Conservation (phyloP, 2,113 vertebrate genomes). For the Donacobius atricapilla region DNA sequence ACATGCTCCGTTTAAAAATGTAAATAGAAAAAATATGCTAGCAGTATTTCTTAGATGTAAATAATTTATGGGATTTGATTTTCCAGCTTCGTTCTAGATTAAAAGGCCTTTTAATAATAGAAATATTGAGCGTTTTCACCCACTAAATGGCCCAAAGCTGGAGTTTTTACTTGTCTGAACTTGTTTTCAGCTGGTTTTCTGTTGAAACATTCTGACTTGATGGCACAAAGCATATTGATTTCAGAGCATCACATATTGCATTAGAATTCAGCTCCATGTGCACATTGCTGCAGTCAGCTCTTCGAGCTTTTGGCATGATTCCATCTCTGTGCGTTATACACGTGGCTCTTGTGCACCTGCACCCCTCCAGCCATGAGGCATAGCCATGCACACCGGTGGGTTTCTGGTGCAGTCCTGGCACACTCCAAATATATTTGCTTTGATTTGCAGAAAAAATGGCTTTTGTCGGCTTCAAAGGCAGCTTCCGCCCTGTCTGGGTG, state of each 20-base stretch:
- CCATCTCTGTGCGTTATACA: not conserved
- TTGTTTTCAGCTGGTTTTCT: not conserved
- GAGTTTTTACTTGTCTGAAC: not conserved
- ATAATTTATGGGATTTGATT: not conserved
- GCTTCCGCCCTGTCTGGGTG: conserved; percentile 82
- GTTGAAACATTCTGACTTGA: not conserved
- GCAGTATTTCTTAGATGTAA: not conserved
- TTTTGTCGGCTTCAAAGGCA: conserved; percentile 85
- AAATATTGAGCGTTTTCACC: not conserved
- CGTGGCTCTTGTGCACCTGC: not conserved
- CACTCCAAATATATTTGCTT: rapidly evolving
- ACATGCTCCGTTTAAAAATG: not conserved
- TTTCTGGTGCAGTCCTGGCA: not conserved
- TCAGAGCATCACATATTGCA: not conserved
- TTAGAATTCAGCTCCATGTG: not conserved
- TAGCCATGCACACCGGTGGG: rapidly evolving
- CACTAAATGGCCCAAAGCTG: not conserved
- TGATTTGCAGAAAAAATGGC: conserved; percentile 78
- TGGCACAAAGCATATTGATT: not conserved
- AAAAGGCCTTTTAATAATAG: not conserved
- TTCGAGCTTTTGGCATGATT: rapidly evolving
- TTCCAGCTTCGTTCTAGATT: not conserved
- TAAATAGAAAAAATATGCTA: not conserved
- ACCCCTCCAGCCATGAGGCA: not conserved
- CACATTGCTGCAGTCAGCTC: not conserved